Evolutionary conservation across 2,113 vertebrate species (phyloP), one percentile per base, ranked within the genome.

Genomic region (Columba janthina): DNA sequence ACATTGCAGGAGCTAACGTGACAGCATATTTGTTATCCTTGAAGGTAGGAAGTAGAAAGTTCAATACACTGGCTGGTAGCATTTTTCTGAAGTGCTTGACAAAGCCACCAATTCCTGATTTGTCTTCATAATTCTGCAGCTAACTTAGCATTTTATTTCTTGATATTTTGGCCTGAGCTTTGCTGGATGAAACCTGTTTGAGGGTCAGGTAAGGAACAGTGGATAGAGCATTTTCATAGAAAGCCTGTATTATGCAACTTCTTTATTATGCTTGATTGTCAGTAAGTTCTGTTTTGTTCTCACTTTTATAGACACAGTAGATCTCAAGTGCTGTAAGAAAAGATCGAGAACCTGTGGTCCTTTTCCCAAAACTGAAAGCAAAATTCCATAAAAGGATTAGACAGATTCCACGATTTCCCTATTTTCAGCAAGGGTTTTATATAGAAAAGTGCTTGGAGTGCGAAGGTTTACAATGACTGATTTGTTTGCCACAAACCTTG

Each of bases 21-120:
- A 72, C 73, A 85, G 57, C 21, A 38, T 92, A 57, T 93, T 96
- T 93, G 48, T 89, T 92, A 89, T 78, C 57, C 61, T 71, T 94
- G 80, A 70, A 94, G n/a, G 51, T 88, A 54, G 26, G 54, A 92
- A 90, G 44, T 28, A 9, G 40, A 57, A 92, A 84, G 70, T 86
- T 92, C 83, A 86, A 6, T 84, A 51, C 1, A 1, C 51, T 11
- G 7, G 42, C 60, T 89, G 32, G 57, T 53, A 46, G 12, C 18
- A 50, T 78, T 87, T 94, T 93, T 78, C 53, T 81, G 61, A 84
- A 64, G 29, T 69, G 56, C 44, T 75, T 72, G 65, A 78, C 34
- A 87, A 76, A 87, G 76, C 36, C 58, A 62, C 42, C 48, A 53
- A 25, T 89, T 93, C 40, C 28, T 1, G 5, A 64, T 53, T 72